phyloP scores from a whole-genome alignment of 2,888 invertebrate genomes.

The Cordilura impudica region DNA sequence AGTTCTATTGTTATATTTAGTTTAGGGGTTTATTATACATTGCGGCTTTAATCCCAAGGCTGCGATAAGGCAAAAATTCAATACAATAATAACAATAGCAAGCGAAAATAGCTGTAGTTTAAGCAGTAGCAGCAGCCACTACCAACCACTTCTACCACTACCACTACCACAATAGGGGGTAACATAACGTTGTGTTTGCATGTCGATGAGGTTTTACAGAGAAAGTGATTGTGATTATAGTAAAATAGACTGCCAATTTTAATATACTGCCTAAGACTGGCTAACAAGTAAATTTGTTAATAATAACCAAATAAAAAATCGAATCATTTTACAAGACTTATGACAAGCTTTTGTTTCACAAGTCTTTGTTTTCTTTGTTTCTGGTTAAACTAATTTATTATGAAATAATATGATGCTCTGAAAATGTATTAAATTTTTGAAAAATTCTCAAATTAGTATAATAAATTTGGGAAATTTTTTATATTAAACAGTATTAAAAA shows the following conservation, averaged over 20 bases:
- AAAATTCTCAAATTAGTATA: too few species aligned
- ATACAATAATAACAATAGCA: slow-evolving; percentile 43
- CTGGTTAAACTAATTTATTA: too few species aligned
- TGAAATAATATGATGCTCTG: too few species aligned
- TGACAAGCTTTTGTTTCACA: background rate
- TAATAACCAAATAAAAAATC: background rate
- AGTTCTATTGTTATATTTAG: slow-evolving; percentile 41
- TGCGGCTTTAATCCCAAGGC: slow-evolving; percentile 60
- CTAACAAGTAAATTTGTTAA: background rate
- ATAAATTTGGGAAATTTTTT: too few species aligned
- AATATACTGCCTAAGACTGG: background rate
- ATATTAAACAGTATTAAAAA: too few species aligned
- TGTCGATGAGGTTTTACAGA: background rate
- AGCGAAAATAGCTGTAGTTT: slow-evolving; percentile 6
- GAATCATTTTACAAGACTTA: background rate
- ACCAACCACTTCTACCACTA: background rate
- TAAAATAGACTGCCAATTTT: background rate
- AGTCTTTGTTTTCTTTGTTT: background rate
- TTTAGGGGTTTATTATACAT: slow-evolving; percentile 50
- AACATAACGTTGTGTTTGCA: background rate
- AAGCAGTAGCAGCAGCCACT: background rate
- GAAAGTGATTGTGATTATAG: background rate
- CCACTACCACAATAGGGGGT: background rate
- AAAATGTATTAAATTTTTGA: too few species aligned
- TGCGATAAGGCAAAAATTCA: slow-evolving; percentile 53